Evolutionary conservation across 2,797 vertebrate genomes (phyloP).

Genomic region (Falco biarmicus): DNA sequence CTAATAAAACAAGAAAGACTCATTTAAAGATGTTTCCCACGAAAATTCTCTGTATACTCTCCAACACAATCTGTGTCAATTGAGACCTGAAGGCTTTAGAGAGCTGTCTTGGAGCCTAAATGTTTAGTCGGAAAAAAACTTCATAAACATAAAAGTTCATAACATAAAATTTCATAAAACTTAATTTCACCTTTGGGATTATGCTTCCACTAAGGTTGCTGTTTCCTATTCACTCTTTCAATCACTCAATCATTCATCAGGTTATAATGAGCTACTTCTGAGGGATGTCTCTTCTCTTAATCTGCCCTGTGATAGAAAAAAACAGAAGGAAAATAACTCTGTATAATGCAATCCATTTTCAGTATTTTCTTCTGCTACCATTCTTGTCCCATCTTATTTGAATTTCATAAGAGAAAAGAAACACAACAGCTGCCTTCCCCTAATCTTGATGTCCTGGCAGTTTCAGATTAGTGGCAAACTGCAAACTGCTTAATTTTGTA

Average conservation of each 20-base stretch:
- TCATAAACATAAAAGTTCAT: not conserved
- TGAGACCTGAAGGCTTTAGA: not conserved
- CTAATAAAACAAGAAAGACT: not conserved
- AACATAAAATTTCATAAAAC: not conserved
- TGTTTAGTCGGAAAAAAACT: not conserved
- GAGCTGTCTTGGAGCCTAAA: not conserved
- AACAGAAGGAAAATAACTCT: not conserved
- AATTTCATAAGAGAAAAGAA: conserved; percentile 1
- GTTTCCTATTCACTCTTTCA: not conserved
- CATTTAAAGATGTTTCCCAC: not conserved
- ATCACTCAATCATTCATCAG: not conserved
- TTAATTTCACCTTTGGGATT: conserved; percentile 22
- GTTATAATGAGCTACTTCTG: not conserved
- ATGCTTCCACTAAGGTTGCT: not conserved
- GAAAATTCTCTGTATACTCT: not conserved
- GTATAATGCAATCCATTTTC: not conserved
- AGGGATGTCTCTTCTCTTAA: not conserved
- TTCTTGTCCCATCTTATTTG: not conserved
- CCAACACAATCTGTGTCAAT: not conserved
- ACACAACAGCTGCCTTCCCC: not conserved
- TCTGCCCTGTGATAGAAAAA: not conserved
- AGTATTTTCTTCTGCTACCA: not conserved
- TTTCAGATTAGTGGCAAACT: not conserved
- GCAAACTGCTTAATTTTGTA: not conserved
- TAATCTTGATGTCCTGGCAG: not conserved